phyloP scores from a whole-genome alignment of 1,140 invertebrate species.

The Microplitis demolitor region DNA sequence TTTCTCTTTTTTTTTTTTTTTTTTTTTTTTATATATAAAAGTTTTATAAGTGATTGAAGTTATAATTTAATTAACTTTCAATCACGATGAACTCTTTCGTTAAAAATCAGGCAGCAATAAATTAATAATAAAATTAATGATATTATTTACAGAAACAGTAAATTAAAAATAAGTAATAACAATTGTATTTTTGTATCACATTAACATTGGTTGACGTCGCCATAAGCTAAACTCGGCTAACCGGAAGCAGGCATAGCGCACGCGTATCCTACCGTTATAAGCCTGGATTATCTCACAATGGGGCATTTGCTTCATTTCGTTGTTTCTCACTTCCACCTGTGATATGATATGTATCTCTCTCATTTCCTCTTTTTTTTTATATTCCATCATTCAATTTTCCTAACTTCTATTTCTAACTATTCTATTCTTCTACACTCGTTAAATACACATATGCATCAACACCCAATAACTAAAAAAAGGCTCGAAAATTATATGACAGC shows the following conservation, averaged over 20 bases:
- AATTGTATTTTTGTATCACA: slow-evolving; percentile 28
- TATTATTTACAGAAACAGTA: no score
- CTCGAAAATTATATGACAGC: slow-evolving; percentile 11
- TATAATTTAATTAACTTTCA: no score
- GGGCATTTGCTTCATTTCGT: slow-evolving; percentile 49
- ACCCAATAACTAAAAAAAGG: slow-evolving; percentile 26
- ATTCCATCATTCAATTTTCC: background rate
- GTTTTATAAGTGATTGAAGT: no score
- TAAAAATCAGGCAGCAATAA: no score
- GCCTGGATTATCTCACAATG: slow-evolving; percentile 52
- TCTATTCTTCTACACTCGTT: background rate
- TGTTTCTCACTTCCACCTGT: slow-evolving; percentile 27
- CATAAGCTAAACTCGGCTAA: slow-evolving; percentile 39
- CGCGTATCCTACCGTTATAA: slow-evolving; percentile 47
- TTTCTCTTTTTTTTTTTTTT: no score
- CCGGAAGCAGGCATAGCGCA: slow-evolving; percentile 47
- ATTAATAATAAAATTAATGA: no score
- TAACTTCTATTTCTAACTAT: background rate
- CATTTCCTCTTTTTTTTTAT: background rate
- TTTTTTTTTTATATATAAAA: no score
- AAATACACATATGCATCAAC: slow-evolving; percentile 14
- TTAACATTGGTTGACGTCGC: slow-evolving; percentile 29
- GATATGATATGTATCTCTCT: slow-evolving; percentile 5
- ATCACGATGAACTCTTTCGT: no score
- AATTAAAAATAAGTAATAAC: background rate